Evolutionary conservation across 1,140 invertebrate species (phyloP), one percentile per base, ranked within the genome.

Genomic region (Drosophila sucinea): DNA sequence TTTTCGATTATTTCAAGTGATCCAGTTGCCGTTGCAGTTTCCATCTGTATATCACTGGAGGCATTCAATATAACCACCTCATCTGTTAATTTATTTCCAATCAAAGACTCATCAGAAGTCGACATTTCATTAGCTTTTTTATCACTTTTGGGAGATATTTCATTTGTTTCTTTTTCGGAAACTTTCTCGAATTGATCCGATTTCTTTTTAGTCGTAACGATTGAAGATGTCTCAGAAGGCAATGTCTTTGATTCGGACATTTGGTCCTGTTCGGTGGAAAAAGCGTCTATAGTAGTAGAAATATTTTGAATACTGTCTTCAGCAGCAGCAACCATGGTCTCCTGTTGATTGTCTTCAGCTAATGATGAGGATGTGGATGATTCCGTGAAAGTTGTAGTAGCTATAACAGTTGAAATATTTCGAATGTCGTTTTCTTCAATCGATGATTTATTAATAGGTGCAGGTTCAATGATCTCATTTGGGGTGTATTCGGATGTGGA

Each of bases 61-160:
- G 11, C 30, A 51, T 67, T 57, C 25, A 67, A 60, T n/a, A 47
- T 38, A 60, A 51, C 35, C 4, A 44, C 17, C 2, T 33, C 29
- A 27, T 25, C 5, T n/a, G 54, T 32, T 29, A 8, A 29, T 17
- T 47, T 11, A 38, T 33, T 57, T 32, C 11, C 6, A 11, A 29
- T 40, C 7, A 1, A 8, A 8, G 56, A 25, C 4, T 17, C 10
- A 23, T 61, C 3, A 5, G 8, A 41, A 5, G 8, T 3, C 33
- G 7, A 23, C 27, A 30, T 32, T 33, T n/a, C 32, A 4, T 35
- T 33, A 2, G 32, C 1, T 5, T 57, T 57, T 30, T 17, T 7
- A n/a, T 17, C n/a, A 7, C 10, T 11, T 3, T 38, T 38, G 8
- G 35, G 10, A 38, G 10, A 38, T 38, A 10, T 10, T 40, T 0